Percentiles rank a stretch among this genome's conserved stretches.
phyloP scores from a whole-genome alignment of 2,797 vertebrate genomes.

The Chromis chromis region DNA sequence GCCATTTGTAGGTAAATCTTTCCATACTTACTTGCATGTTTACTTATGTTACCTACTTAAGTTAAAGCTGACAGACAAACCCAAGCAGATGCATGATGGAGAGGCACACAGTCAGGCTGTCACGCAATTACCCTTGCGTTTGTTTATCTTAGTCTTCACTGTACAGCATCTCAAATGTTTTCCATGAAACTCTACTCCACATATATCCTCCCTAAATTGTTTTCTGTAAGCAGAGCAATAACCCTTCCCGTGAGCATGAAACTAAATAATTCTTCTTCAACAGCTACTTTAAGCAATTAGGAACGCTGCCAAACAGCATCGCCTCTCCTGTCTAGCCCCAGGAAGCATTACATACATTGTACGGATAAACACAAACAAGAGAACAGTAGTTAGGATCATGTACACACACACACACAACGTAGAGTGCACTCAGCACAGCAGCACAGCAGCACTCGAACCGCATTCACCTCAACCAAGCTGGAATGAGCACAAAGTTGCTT shows the following conservation, averaged over 20 bases:
- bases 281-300: constrained; percentile 50
- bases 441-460: constrained; percentile 20
- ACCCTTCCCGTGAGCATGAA: constrained; percentile 45
- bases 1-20: constrained; percentile 2
- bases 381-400: constrained; percentile 16
- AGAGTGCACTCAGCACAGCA: background rate
- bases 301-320: constrained; percentile 50
- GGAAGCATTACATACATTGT: constrained; percentile 56
- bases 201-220: constrained; percentile 41
- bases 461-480: constrained; percentile 51
- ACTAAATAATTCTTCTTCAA: constrained; percentile 53
- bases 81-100: constrained; percentile 14
- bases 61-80: constrained; percentile 34
- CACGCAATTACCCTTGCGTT: constrained; percentile 45
- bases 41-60: constrained; percentile 25
- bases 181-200: constrained; percentile 40
- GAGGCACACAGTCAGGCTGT: constrained; percentile 27
- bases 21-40: constrained; percentile 6
- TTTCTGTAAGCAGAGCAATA: constrained; percentile 28
- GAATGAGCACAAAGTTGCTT: constrained; percentile 58
- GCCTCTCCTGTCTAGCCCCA: constrained; percentile 48
- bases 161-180: constrained; percentile 32
- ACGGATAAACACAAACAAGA: constrained; percentile 69
- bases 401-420: constrained; percentile 22
- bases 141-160: constrained; percentile 52